Base-by-base conservation (phyloP, 2,797 vertebrate genomes). In the Parauchenoglanis punctatus region DNA sequence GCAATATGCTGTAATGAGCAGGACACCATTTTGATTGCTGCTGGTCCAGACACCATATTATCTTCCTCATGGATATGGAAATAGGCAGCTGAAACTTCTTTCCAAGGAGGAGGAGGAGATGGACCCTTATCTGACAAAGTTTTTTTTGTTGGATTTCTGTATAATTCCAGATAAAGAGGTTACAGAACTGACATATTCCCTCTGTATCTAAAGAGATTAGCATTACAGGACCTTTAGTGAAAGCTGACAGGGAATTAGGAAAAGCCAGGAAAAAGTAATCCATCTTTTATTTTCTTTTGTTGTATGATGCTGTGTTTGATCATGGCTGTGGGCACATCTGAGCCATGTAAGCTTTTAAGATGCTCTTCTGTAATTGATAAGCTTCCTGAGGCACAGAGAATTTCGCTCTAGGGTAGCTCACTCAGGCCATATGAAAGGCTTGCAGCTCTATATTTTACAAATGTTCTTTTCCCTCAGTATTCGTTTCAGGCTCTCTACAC, bases 211-310 rank as follows among this genome's bases (percentile, higher is more conserved):
- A 81, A 88, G 90, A 92, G 90, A 92, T 92, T 92, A 92, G 90
- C 88, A 87, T 88, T 90, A 88, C 83, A 87, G 90, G 91, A 89
- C 91, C 89, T 90, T 91, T 89, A 92, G 90, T 88, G 72, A 81
- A 88, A 91, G 88, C 87, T 92, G 91, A 90, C 91, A 90, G 91
- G 90, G 91, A 89, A 92, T 92, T 92, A 92, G 89, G 89, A 88
- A 88, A 89, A 91, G 88, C 90, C 73, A 86, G 85, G 85, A 81
- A 91, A 91, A 90, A 91, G 89, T 91, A 92, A 92, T 92, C 91
- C 91, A 89, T 87, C 89, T 85, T 88, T 91, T 91, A 92, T 92
- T 89, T 90, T 91, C 84, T 88, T 90, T 92, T 91, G 90, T 90
- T 91, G 87, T 85, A 28, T 90, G 90, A 90, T 89, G 87, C 83